Base-by-base conservation (phyloP, 2,113 vertebrate species). In the Leptobrachium ailaonicum region DNA sequence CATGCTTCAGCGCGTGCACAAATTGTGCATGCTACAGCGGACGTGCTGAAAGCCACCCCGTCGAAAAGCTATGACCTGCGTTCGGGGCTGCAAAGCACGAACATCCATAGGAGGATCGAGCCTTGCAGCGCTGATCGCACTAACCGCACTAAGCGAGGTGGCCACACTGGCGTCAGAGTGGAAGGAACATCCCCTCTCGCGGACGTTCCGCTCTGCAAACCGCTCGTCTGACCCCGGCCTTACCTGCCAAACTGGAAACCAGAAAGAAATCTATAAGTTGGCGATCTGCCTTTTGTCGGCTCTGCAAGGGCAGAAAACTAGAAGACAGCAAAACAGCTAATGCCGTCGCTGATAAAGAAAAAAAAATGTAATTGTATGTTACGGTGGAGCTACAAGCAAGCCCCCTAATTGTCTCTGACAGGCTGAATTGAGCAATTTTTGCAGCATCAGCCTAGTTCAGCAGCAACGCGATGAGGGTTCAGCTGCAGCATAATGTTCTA, bases 311-410 rank as follows among this genome's bases (percentile, higher is more conserved):
- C 20, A 32, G 3, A 68, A 74, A 44, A 40, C 43, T 60, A 70
- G 10, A 20, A 79, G 58, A 50, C 53, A 63, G 20, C 47, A 68
- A 74, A 67, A 58, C 44, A 69, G 54, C 9, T 13, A 74, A 80
- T 40, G 68, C 50, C 42, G 44, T 32, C 56, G 44, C 60, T 44
- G 13, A 64, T 41, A 74, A 74, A 80, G n/a, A 47, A 74, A 67
- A 54, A 32, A 62, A 69, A 74, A 80, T 74, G 64, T 80, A 69
- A 74, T 80, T 80, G 74, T 32, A 73, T 73, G 64, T 74, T 80
- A 60, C 64, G 54, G 64, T 67, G 71, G 63, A 66, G 74, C 58
- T 45, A 68, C 58, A 74, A 47, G 14, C 63, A 32, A 41, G 70
- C 41, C 50, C 42, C 32, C 42, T 54, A 73, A 79, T 79, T 79